Base-by-base conservation (phyloP, 2,797 vertebrate species). In the Sardinella longiceps region DNA sequence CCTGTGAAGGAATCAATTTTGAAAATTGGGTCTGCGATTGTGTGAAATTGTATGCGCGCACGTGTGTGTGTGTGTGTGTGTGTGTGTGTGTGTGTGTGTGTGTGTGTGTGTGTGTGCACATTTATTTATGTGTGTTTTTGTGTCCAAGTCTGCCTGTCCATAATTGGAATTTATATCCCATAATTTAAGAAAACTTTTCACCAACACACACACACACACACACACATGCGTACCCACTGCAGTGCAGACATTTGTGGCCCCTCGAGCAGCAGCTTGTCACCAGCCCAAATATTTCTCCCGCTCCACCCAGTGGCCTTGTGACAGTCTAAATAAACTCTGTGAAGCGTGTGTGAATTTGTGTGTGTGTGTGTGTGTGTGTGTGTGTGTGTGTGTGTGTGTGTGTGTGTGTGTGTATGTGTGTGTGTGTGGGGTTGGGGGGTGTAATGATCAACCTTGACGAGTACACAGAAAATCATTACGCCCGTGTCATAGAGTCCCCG, bases 401-500 rank as follows among this genome's bases (percentile, higher is more conserved):
- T 51, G 50, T 53, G 51, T 53, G 50, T 51, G 50, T 51, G 50
- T 51, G 50, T 51, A 15, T 15, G 50, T 15, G 14, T n/a, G 58
- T 5, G 23, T 2, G 2, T 4, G n/a, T 1, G 58, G 3, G 60
- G 60, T n/a, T n/a, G 28, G 58, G 58, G 60, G 56, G 80, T 45
- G 20, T 85, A 74, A 89, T 88, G 70, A 77, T 77, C 33, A 77
- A 77, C 33, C 70, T 77, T 77, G 37, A 77, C 39, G 20, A 77
- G 33, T 77, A 77, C 70, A 77, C 37, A 10, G 37, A 37, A 77
- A 43, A 77, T 77, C 70, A 11, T 77, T 77, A 77, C 37, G 33
- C 33, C 37, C 18, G 70, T 43, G 33, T 77, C 70, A 77, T 12
- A 23, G 33, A 43, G 70, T 43, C 70, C 5, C 15, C n/a, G 70